phyloP scores from a whole-genome alignment of 2,113 vertebrate species.

The Verasper variegatus region DNA sequence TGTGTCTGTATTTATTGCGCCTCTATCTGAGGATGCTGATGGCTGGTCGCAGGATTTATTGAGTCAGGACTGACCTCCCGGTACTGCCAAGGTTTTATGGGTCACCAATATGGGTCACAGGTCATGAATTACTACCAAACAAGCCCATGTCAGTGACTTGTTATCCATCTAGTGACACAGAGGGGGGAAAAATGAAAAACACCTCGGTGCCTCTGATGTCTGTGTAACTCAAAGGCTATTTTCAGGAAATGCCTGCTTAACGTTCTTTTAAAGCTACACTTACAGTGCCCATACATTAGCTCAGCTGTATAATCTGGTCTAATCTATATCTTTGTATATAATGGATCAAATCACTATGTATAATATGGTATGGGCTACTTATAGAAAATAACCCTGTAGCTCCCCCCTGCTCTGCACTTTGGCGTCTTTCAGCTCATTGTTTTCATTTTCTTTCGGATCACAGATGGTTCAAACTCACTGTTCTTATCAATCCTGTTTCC shows the following conservation, averaged over 20 bases:
- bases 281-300: background rate
- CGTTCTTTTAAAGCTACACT: constrained; percentile 14
- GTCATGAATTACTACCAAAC: constrained; percentile 75
- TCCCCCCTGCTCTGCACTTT: background rate
- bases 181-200: constrained; percentile 24
- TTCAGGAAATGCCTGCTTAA: too few species aligned
- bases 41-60: constrained; percentile 68
- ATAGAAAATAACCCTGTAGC: too few species aligned
- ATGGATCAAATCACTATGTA: background rate
- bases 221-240: constrained; percentile 4
- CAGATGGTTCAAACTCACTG: too few species aligned
- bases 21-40: constrained; percentile 57
- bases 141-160: constrained; percentile 50
- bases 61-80: constrained; percentile 61
- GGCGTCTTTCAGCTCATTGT: background rate
- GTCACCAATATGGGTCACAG: constrained; percentile 66
- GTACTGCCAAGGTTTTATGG: constrained; percentile 62
- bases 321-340: constrained; percentile 2
- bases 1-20: constrained; percentile 65
- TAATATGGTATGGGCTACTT: background rate
- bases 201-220: constrained; percentile 22
- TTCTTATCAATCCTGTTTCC: too few species aligned
- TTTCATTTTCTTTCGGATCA: too few species aligned
- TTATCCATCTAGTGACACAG: constrained; percentile 42
- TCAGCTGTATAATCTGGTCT: background rate